These are phyloP conservation scores for Cygnus atratus DNA, from an alignment of 2,113 vertebrate species.

Conservation along the genomic window DNA sequence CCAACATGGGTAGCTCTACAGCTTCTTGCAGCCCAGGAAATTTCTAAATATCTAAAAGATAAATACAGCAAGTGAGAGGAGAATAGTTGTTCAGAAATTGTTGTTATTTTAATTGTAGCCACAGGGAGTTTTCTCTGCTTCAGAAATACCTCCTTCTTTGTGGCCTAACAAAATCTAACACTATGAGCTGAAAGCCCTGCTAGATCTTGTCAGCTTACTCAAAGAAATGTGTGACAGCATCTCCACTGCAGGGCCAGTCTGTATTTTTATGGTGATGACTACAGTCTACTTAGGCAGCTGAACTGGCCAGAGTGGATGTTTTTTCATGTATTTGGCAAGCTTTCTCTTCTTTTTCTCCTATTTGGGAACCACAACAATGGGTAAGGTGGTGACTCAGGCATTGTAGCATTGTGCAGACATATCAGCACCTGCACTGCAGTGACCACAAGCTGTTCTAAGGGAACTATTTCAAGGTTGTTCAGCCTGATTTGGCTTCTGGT, in stretches of 20 bases:
- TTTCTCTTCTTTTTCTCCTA: neutral
- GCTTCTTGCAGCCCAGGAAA: neutral
- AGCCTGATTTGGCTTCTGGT: neutral
- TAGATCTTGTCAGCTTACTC: neutral
- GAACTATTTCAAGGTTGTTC: neutral
- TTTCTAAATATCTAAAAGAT: neutral
- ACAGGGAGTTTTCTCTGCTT: neutral
- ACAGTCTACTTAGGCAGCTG: neutral
- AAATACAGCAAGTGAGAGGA: neutral
- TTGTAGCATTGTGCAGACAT: neutral
- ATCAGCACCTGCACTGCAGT: neutral
- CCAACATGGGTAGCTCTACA: neutral
- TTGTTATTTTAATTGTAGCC: neutral
- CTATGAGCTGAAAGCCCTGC: neutral
- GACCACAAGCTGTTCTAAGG: neutral
- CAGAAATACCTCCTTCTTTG: neutral
- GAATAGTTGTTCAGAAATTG: neutral
- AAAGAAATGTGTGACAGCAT: neutral
- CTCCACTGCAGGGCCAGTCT: neutral
- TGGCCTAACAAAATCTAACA: neutral
- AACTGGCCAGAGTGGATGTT: neutral
- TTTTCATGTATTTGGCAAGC: neutral
- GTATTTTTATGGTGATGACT: neutral
- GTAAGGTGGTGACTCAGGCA: neutral
- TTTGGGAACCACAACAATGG: neutral